Conservation (phyloP, 2,113 vertebrate species). For the Psephotus haematonotus region DNA sequence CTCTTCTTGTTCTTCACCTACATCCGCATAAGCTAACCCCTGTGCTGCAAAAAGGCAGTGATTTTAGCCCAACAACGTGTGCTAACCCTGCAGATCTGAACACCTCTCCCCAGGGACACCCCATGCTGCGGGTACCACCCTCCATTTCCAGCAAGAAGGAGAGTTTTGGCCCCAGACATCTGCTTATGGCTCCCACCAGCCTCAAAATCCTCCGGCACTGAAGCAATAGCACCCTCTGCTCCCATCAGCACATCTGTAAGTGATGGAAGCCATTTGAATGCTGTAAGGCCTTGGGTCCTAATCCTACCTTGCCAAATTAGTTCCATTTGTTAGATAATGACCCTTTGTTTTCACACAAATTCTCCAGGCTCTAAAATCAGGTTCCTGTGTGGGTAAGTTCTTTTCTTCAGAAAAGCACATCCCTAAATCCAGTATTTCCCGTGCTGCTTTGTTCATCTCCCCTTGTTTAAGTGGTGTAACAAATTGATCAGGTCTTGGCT, state of each 20-base stretch:
- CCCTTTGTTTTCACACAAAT: neutral
- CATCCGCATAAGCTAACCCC: rapidly evolving
- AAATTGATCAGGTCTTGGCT: neutral
- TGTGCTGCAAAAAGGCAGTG: rapidly evolving
- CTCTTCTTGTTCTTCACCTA: too few relatives aligned
- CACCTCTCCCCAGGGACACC: rapidly evolving
- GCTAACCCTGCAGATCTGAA: neutral
- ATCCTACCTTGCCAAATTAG: neutral
- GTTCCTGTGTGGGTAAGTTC: rapidly evolving
- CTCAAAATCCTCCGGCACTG: neutral
- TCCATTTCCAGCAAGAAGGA: neutral
- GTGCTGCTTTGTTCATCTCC: neutral
- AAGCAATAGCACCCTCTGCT: neutral
- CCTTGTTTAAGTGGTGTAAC: neutral
- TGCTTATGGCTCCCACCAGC: rapidly evolving
- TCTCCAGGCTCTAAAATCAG: neutral
- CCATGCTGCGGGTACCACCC: rapidly evolving
- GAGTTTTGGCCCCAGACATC: neutral
- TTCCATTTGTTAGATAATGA: neutral
- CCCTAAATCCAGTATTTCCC: neutral
- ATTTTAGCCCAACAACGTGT: neutral
- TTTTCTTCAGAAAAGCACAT: neutral
- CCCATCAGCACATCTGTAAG: neutral
- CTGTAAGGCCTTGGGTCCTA: neutral
- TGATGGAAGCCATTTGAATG: rapidly evolving